Conservation (phyloP, 1,140 invertebrate genomes). For the Zaprionus camerounensis region DNA sequence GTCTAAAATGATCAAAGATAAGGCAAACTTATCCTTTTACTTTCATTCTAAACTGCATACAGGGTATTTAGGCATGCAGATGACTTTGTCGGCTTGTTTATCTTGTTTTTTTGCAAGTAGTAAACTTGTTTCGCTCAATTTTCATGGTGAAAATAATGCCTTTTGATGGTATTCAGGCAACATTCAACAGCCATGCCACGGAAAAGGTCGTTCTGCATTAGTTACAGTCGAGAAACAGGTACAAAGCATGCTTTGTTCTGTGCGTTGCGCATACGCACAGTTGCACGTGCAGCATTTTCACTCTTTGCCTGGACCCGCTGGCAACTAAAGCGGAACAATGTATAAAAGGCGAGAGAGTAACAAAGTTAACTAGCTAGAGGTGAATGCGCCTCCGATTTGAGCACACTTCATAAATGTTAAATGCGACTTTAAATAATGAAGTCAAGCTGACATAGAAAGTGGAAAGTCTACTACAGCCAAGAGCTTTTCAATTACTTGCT, state of each 20-base stretch:
- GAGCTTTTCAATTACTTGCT: neutral
- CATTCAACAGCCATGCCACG: neutral
- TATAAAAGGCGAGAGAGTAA: neutral
- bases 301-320: conserved; percentile 18
- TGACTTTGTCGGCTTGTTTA: neutral
- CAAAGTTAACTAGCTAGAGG: neutral
- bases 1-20: no score
- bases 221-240: conserved; percentile 66
- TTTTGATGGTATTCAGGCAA: conserved; percentile 31
- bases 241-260: conserved; percentile 55
- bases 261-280: conserved; percentile 72
- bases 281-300: conserved; percentile 55
- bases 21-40: no score
- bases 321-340: conserved; percentile 21
- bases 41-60: neutral
- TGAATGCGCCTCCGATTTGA: neutral
- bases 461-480: neutral
- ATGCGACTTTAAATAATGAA: conserved; percentile 3
- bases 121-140: conserved; percentile 1
- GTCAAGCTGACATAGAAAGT: neutral
- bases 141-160: conserved; percentile 18
- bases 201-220: conserved; percentile 67
- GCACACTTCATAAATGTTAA: conserved; percentile 2
- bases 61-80: neutral
- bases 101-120: neutral